A percentile compares a stretch with the other conserved stretches of the same genome.
phyloP scores from a whole-genome alignment of 2,113 vertebrate genomes.

The Nothobranchius furzeri region DNA sequence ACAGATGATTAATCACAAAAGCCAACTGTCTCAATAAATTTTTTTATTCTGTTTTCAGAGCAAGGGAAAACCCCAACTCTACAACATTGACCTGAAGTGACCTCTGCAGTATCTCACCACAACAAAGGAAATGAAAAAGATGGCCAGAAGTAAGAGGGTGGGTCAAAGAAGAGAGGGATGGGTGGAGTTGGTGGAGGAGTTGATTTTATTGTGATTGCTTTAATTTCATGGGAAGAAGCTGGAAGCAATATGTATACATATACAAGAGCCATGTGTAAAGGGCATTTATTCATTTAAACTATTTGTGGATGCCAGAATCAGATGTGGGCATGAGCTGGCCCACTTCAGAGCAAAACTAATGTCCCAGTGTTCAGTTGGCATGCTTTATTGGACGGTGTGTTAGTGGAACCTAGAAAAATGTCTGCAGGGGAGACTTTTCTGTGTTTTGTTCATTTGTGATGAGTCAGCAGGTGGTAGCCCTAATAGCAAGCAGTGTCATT shows the following conservation, averaged over 20 bases:
- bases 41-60: slow-evolving; percentile 33
- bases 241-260: not conserved
- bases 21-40: too few species aligned
- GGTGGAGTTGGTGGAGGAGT: not conserved
- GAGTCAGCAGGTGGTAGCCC: slow-evolving; percentile 1
- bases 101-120: not conserved
- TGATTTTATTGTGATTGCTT: not conserved
- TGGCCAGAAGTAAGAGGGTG: not conserved
- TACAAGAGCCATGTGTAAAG: not conserved
- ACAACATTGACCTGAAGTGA: slow-evolving; percentile 70
- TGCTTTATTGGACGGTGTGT: not conserved
- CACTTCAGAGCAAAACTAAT: not conserved
- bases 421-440: slow-evolving; percentile 11
- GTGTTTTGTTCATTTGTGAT: slow-evolving; percentile 45
- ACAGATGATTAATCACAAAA: too few species aligned
- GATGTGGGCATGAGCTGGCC: not conserved
- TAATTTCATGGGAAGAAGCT: not conserved
- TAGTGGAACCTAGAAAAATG: not conserved
- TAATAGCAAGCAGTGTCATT: not conserved
- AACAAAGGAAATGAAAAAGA: not conserved
- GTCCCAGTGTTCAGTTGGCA: not conserved
- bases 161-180: not conserved
- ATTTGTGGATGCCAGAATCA: not conserved
- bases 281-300: not conserved
- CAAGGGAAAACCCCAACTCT: slow-evolving; percentile 56